A percentile compares a stretch with the other conserved stretches of the same genome.
Conservation (phyloP, 2,797 vertebrate species). For the Chaenodraco wilsoni region DNA sequence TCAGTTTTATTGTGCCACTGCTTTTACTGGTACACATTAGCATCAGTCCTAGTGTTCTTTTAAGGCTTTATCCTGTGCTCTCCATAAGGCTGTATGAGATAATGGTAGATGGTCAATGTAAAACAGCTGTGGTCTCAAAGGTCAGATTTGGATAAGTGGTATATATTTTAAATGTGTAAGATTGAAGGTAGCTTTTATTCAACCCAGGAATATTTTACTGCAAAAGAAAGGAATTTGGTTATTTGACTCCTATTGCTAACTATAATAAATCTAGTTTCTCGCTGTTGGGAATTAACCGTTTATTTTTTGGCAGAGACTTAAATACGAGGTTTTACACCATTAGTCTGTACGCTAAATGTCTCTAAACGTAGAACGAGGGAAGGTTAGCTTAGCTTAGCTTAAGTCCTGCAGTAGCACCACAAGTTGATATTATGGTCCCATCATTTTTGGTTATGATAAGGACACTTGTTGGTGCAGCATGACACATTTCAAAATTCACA, state of each 20-base stretch:
- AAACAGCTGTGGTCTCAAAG: neutral
- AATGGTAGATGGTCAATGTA: conserved; percentile 3
- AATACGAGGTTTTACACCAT: too few relatives aligned
- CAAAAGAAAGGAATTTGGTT: neutral
- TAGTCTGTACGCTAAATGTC: too few relatives aligned
- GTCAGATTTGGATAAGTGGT: neutral
- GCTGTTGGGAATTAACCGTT: too few relatives aligned
- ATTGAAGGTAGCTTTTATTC: neutral
- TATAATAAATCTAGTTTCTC: neutral
- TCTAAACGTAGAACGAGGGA: too few relatives aligned
- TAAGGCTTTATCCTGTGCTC: conserved; percentile 7
- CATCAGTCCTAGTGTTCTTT: conserved; percentile 12
- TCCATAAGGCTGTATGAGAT: conserved; percentile 2
- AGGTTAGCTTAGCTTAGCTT: too few relatives aligned
- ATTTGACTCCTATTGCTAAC: neutral
- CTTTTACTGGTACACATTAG: conserved; percentile 32
- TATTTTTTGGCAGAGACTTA: neutral
- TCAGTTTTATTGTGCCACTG: conserved; percentile 6
- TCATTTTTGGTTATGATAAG: too few relatives aligned
- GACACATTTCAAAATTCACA: neutral
- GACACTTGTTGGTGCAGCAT: neutral
- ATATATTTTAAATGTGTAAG: neutral
- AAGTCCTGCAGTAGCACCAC: too few relatives aligned
- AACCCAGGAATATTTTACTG: neutral
- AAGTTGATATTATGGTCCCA: neutral